These are phyloP conservation scores for Panagrolaimus sp. DNA, from an alignment of 1,140 invertebrate genomes.

Conservation along the genomic window DNA sequence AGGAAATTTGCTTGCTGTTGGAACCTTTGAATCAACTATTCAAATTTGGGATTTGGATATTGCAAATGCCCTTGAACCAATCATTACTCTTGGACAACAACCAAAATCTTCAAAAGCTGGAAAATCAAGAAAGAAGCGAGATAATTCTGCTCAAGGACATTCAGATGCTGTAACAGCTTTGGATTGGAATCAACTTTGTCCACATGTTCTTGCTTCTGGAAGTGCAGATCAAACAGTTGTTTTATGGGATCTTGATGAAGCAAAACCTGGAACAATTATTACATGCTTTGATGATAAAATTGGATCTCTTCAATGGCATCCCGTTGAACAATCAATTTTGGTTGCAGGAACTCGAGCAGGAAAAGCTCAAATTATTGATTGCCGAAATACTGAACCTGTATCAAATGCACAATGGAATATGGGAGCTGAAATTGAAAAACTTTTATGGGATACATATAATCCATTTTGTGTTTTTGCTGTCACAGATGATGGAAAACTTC, in stretches of 20 bases:
- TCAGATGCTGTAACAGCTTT: conserved; percentile 82
- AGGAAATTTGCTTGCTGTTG: conserved; percentile 83
- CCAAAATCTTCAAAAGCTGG: conserved; percentile 14
- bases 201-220: conserved; percentile 55
- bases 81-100: conserved; percentile 71
- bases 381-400: conserved; percentile 66
- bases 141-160: conserved; percentile 66
- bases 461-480: conserved; percentile 66
- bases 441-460: conserved; percentile 76
- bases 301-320: conserved; percentile 81
- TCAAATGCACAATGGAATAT: conserved; percentile 72
- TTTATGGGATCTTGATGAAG: conserved; percentile 85
- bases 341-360: conserved; percentile 71
- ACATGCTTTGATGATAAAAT: conserved; percentile 74
- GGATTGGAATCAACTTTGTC: conserved; percentile 77
- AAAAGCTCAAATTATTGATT: conserved; percentile 61
- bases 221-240: conserved; percentile 75
- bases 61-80: conserved; percentile 79
- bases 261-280: conserved; percentile 70
- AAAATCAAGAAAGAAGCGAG: conserved; percentile 45
- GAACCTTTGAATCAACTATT: conserved; percentile 82
- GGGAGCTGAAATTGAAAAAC: conserved; percentile 71
- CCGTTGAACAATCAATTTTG: conserved; percentile 73
- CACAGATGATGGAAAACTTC: conserved; percentile 43
- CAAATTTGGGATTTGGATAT: conserved; percentile 91